phyloP scores from a whole-genome alignment of 1,140 invertebrate species.

The Aphis gossypii region DNA sequence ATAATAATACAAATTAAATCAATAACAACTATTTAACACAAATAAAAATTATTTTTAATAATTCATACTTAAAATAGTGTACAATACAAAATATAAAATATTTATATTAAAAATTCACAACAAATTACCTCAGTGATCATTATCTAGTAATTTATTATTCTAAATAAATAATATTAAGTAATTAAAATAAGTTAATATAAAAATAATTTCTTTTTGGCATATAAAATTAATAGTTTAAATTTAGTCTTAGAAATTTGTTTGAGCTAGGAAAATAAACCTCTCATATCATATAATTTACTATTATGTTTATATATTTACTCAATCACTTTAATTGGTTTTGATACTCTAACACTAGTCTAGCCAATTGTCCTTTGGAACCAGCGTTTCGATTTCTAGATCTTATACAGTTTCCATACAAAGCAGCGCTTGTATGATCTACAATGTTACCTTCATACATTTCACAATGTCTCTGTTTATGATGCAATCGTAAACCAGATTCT shows the following conservation, averaged over 20 bases:
- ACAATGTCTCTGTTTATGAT: constrained; percentile 57
- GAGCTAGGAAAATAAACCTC: not conserved
- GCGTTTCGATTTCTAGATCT: constrained; percentile 59
- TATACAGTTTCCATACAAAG: constrained; percentile 58
- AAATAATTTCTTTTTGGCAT: not conserved
- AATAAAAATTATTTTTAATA: constrained; percentile 5
- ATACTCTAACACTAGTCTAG: constrained; percentile 61
- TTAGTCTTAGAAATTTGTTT: not conserved
- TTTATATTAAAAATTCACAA: not conserved
- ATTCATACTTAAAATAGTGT: not conserved
- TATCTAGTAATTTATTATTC: not conserved
- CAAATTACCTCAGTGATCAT: not conserved
- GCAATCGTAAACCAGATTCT: constrained; percentile 71
- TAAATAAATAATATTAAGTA: not conserved
- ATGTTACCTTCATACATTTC: constrained; percentile 7
- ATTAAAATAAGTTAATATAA: not conserved
- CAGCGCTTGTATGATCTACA: constrained; percentile 36
- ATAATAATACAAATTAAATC: not conserved
- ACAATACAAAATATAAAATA: not conserved
- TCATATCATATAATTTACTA: not conserved
- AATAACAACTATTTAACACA: not conserved
- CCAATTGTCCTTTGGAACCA: constrained; percentile 61
- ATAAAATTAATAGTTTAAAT: constrained; percentile 20
- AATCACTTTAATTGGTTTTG: constrained; percentile 43
- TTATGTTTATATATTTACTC: no score